Base-by-base conservation (phyloP, 2,797 vertebrate genomes). In the Crypturellus tataupa region DNA sequence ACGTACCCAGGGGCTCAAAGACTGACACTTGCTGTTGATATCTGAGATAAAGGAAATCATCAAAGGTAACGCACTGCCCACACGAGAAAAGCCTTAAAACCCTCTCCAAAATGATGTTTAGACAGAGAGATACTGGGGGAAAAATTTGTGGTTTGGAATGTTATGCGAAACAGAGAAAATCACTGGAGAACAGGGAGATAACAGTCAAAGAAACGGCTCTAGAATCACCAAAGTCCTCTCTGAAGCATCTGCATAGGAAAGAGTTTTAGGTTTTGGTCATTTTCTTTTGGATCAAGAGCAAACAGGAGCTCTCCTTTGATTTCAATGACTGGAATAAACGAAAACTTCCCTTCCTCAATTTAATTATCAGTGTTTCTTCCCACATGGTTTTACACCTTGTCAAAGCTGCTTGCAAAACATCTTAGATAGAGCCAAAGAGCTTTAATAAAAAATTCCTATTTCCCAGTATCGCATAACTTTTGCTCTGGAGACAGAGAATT, bases 11-110 rank as follows among this genome's bases (percentile, higher is more conserved):
- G 10, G 76, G 35, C 16, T 25, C 37, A 69, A 49, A 65, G 24
- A 21, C 25, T 63, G 33, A 23, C 46, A 65, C 20, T 23, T 42
- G 20, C 10, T 63, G 40, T 39, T 20, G 67, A 56, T 59, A n/a
- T 6, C 40, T 0, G 5, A 68, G 47, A 49, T 24, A 59, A 68
- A 53, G 55, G 62, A 83, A 87, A 93, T 47, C 0, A 0, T 14
- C 51, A 31, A 44, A 20, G 39, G 44, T 44, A 51, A 19, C 21
- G 51, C 6, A 13, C 27, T 42, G 55, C n/a, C 24, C 6, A 27
- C 16, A 12, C 59, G 55, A 62, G 25, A 86, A 65, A 8, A 75
- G 35, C 4, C 37, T 9, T 18, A 75, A 84, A 60, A 23, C 47
- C 60, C n/a, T 24, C 14, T 10, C 35, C 40, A 68, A 75, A 71